Evolutionary conservation across 2,888 invertebrate genomes (phyloP).

Genomic region (Agrotis clavis): DNA sequence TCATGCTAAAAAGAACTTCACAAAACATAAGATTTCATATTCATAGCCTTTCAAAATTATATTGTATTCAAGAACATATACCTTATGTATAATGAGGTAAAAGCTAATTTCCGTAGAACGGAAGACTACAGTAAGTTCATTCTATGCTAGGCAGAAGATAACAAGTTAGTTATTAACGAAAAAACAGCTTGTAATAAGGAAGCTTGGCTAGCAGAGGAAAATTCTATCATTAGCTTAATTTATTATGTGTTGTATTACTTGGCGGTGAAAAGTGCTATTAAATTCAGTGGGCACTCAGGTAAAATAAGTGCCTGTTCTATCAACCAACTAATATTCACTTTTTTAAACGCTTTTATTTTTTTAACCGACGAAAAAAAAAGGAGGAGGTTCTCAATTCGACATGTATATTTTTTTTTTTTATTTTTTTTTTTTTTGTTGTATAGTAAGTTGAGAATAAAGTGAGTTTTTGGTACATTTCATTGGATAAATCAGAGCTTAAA

Average conservation of each 20-base stretch:
- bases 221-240: not conserved
- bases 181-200: not conserved
- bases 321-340: not conserved
- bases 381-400: too few relatives aligned
- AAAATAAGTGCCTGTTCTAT: not conserved
- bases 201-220: not conserved
- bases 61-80: not conserved
- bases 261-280: not conserved
- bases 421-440: too few relatives aligned
- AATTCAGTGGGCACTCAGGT: not conserved
- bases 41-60: not conserved
- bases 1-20: not conserved
- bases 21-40: not conserved
- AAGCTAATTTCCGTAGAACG: slow-evolving; percentile 10
- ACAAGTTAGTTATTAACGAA: not conserved
- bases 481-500: too few relatives aligned
- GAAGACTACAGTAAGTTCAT: not conserved
- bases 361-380: too few relatives aligned
- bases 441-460: too few relatives aligned
- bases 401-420: too few relatives aligned
- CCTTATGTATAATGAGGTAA: not conserved
- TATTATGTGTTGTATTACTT: not conserved
- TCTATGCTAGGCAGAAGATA: not conserved
- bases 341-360: not conserved
- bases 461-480: too few relatives aligned